These are phyloP conservation scores for Euwallacea similis DNA, from an alignment of 1,140 invertebrate species.

Conservation along the genomic window DNA sequence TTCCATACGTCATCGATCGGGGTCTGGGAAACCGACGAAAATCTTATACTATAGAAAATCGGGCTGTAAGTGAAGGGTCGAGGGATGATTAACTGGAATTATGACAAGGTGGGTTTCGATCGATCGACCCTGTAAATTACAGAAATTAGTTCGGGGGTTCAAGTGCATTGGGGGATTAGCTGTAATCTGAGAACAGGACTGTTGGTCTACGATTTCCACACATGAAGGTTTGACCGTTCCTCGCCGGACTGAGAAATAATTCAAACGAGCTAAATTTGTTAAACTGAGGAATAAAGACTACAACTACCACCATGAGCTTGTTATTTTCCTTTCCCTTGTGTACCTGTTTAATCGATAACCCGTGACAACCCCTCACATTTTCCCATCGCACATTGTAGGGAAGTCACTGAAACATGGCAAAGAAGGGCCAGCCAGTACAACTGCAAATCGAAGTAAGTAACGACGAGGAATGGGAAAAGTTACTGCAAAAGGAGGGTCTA, in stretches of 20 bases:
- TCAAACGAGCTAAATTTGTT: no score
- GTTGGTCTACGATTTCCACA: no score
- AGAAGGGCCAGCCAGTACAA: constrained; percentile 74
- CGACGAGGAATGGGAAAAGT: constrained; percentile 87
- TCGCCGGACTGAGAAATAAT: no score
- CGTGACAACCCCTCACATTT: not conserved
- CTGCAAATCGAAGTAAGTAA: constrained; percentile 77
- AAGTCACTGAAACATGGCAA: constrained; percentile 56
- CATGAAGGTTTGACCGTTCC: no score
- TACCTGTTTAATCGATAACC: constrained; percentile 18
- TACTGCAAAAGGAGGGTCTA: constrained; percentile 76
- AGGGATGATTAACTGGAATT: constrained; percentile 4
- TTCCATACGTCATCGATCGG: constrained; percentile 18
- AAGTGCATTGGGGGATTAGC: no score
- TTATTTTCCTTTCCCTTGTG: no score
- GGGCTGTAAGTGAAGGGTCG: not conserved
- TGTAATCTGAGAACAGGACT: no score
- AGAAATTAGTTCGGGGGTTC: no score
- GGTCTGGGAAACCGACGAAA: not conserved
- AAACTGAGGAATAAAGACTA: no score
- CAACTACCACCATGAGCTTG: no score
- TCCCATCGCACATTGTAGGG: not conserved
- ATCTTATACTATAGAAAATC: constrained; percentile 1
- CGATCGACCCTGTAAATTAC: not conserved
- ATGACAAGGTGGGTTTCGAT: constrained; percentile 1